phyloP scores from a whole-genome alignment of 2,888 invertebrate species.

The Ctena decussata region DNA sequence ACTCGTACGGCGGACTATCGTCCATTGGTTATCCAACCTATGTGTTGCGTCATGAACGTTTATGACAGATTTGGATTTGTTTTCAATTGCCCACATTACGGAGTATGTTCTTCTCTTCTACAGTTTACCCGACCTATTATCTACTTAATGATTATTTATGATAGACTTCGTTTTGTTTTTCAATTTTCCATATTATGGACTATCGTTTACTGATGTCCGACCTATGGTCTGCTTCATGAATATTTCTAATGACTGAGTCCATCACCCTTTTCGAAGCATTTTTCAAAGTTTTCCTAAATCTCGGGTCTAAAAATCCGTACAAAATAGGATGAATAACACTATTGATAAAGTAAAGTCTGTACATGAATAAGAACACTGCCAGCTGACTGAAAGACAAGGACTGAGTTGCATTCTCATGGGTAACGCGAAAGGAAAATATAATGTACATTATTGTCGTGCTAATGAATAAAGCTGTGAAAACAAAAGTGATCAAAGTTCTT shows the following conservation, averaged over 20 bases:
- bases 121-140: too few relatives aligned
- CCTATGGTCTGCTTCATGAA: background rate
- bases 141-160: too few relatives aligned
- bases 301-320: constrained; percentile 40
- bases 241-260: constrained; percentile 17
- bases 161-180: too few relatives aligned
- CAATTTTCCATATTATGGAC: too few relatives aligned
- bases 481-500: constrained; percentile 40
- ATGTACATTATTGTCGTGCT: constrained; percentile 24
- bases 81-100: too few relatives aligned
- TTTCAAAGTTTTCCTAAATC: constrained; percentile 34
- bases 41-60: too few relatives aligned
- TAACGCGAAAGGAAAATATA: constrained; percentile 1
- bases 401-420: background rate
- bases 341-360: constrained; percentile 38
- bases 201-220: too few relatives aligned
- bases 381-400: background rate
- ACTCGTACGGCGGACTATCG: too few relatives aligned
- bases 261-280: constrained; percentile 22
- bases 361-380: constrained; percentile 20
- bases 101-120: too few relatives aligned
- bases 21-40: too few relatives aligned
- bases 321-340: constrained; percentile 43
- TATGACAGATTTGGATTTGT: too few relatives aligned
- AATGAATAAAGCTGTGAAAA: constrained; percentile 42